Conservation (phyloP, 2,113 vertebrate genomes). For the Lamprotornis superbus region DNA sequence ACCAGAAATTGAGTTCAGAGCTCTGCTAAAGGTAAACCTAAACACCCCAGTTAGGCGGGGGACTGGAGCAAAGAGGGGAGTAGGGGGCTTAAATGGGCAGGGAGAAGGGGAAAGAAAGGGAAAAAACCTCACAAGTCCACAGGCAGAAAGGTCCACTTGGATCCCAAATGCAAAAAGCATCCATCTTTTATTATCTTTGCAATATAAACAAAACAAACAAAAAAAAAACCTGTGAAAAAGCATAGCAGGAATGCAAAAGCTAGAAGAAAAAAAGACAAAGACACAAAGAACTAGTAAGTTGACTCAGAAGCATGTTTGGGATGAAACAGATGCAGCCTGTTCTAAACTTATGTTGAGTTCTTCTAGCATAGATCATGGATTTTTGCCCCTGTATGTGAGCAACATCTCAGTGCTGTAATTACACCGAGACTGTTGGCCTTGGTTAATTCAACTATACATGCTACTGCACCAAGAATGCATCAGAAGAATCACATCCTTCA, state of each 20-base stretch:
- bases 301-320: not conserved
- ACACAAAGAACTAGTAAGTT: not conserved
- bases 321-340: not conserved
- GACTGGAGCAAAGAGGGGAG: not conserved
- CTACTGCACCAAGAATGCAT: not conserved
- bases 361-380: not conserved
- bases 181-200: not conserved
- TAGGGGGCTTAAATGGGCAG: not conserved
- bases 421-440: not conserved
- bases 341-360: not conserved
- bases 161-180: not conserved
- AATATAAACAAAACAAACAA: not conserved
- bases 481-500: not conserved
- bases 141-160: not conserved
- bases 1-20: not conserved
- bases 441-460: not conserved
- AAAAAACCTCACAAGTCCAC: not conserved
- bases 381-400: not conserved
- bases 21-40: not conserved
- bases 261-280: no score
- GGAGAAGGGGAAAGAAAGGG: not conserved
- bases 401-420: not conserved
- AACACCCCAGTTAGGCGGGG: not conserved
- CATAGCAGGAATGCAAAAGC: not conserved
- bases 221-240: not conserved